Conservation (phyloP, 2,113 vertebrate species). For the Zosterops pallidus region DNA sequence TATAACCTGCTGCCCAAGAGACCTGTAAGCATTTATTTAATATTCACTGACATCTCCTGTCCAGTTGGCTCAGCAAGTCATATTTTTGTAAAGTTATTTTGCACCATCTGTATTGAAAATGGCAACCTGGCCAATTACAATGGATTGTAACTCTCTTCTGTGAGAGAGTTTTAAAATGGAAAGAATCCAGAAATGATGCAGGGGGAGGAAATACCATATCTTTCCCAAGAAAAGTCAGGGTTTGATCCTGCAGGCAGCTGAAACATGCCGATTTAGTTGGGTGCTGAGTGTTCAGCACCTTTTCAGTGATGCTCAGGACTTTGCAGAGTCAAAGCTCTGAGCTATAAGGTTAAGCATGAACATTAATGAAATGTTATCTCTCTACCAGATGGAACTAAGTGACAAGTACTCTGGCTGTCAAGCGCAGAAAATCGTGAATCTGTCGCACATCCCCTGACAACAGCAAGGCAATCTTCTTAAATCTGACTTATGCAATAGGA, state of each 20-base stretch:
- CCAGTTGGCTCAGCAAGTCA: conserved; percentile 23
- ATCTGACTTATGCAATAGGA: conserved; percentile 21
- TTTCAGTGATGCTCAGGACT: conserved; percentile 18
- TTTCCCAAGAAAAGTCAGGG: conserved; percentile 21
- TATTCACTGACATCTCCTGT: conserved; percentile 56
- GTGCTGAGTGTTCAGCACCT: conserved; percentile 29
- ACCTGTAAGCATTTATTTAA: conserved; percentile 47
- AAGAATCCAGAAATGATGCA: conserved; percentile 12
- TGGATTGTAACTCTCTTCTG: conserved; percentile 37
- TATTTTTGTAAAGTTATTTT: conserved; percentile 29
- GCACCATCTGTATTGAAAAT: conserved; percentile 51
- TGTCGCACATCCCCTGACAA: conserved; percentile 63
- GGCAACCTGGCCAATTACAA: conserved; percentile 35
- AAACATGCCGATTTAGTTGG: neutral
- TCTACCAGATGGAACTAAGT: conserved; percentile 71
- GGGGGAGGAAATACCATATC: neutral
- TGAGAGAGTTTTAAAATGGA: conserved; percentile 43
- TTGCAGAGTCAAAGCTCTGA: conserved; percentile 37
- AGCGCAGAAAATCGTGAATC: conserved; percentile 44
- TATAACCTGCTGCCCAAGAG: conserved; percentile 33
- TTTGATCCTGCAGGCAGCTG: conserved; percentile 15
- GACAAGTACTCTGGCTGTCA: conserved; percentile 66
- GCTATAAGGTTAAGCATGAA: conserved; percentile 59
- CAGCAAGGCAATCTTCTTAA: conserved; percentile 47
- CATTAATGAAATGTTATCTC: conserved; percentile 69